Evolutionary conservation across 37 sponge, comb jelly and placozoan species (phyloP).

Genomic region (Haliclona indistincta): DNA sequence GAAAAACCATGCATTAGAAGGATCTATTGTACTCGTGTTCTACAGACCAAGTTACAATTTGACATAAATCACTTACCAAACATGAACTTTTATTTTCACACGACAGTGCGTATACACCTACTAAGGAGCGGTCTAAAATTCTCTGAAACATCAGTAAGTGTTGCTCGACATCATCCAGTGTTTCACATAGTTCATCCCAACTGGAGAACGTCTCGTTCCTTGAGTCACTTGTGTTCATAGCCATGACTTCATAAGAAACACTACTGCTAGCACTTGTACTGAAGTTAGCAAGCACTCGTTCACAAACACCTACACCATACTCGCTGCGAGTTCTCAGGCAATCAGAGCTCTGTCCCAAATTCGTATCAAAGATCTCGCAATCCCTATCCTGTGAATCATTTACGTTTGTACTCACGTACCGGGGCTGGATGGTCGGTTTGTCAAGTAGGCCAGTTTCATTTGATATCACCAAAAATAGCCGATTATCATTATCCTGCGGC

Average conservation of each 20-base stretch:
- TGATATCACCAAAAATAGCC: too few species aligned
- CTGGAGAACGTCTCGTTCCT: background rate
- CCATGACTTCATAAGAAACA: too few species aligned
- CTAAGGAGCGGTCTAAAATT: constrained; percentile 31
- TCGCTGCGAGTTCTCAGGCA: too few species aligned
- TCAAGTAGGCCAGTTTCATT: too few species aligned
- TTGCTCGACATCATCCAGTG: background rate
- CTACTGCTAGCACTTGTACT: too few species aligned
- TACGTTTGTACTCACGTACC: constrained; percentile 17
- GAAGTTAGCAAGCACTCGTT: background rate
- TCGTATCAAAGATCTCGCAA: background rate
- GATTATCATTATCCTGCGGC: too few species aligned
- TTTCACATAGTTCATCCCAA: background rate
- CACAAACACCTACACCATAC: constrained; percentile 32
- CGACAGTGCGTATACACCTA: constrained; percentile 7
- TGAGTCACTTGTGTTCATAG: background rate
- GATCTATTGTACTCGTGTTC: too few species aligned
- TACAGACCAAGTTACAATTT: background rate
- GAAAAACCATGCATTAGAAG: too few species aligned
- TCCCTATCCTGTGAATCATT: background rate
- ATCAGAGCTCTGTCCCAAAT: background rate
- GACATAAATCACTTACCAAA: constrained; percentile 22
- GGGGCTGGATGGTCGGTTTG: background rate
- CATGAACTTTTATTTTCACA: constrained; percentile 13
- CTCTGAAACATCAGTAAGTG: background rate